A percentile compares a stretch with the other conserved stretches of the same genome.
Evolutionary conservation across 2,888 invertebrate species (phyloP).

Genomic region (Heliothis peltigera): DNA sequence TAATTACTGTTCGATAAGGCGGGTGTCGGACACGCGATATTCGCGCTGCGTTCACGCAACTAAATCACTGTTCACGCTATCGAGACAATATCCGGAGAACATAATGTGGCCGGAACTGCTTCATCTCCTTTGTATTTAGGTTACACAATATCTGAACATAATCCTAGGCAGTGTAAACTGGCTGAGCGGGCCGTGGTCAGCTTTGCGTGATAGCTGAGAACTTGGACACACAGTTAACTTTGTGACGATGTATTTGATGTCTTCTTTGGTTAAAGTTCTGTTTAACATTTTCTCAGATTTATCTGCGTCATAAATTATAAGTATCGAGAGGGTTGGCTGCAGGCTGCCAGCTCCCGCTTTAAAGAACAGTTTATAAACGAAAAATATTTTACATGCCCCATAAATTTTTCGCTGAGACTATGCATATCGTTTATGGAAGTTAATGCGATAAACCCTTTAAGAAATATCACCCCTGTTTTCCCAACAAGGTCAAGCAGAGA

Average conservation of each 20-base stretch:
- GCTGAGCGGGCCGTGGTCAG: conserved; percentile 6
- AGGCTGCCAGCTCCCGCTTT: background rate
- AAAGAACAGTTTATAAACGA: background rate
- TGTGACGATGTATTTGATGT: conserved; percentile 19
- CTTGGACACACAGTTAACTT: conserved; percentile 23
- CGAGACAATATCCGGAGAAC: conserved; percentile 59
- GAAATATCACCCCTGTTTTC: background rate
- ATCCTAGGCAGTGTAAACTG: conserved; percentile 20
- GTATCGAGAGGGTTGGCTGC: background rate
- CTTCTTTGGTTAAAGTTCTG: background rate
- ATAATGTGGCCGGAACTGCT: conserved; percentile 53
- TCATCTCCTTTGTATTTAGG: conserved; percentile 52
- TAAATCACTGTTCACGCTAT: conserved; percentile 39
- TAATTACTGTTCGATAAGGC: conserved; percentile 59
- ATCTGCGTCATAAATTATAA: background rate
- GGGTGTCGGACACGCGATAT: conserved; percentile 44
- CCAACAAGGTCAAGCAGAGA: too few relatives aligned
- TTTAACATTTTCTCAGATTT: background rate
- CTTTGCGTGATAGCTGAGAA: conserved; percentile 17
- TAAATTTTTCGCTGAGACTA: background rate
- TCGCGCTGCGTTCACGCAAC: conserved; percentile 61
- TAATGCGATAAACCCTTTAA: background rate
- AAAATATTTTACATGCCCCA: background rate
- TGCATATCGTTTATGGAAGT: background rate
- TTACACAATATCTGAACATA: conserved; percentile 37